These are phyloP conservation scores for Myotis pilosus DNA, from an alignment of 2,797 vertebrate genomes.

Conservation along the genomic window DNA sequence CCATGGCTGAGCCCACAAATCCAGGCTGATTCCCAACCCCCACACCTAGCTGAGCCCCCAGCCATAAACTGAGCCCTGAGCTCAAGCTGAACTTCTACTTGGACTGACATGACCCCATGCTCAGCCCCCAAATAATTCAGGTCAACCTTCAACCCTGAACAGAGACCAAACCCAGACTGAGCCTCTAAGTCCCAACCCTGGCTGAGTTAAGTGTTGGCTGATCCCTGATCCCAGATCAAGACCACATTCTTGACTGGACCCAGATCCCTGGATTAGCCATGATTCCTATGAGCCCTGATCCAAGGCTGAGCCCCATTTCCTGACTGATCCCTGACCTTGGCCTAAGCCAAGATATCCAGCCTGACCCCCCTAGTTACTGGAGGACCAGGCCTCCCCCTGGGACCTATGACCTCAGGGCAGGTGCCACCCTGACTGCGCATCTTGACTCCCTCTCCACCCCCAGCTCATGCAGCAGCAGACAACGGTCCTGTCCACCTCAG, in stretches of 20 bases:
- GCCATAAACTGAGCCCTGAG: not conserved
- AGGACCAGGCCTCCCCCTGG: not conserved
- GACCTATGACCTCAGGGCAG: not conserved
- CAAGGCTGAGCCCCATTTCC: not conserved
- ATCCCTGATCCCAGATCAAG: not conserved
- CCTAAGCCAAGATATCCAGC: not conserved
- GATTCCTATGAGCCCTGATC: not conserved
- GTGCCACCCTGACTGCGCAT: not conserved
- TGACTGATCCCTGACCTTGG: not conserved
- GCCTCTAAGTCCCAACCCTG: not conserved
- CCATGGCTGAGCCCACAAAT: not conserved
- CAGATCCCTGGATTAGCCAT: not conserved
- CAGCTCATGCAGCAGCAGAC: slow-evolving; percentile 99
- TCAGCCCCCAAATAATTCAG: not conserved
- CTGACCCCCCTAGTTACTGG: not conserved
- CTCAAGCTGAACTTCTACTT: not conserved
- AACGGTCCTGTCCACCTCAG: slow-evolving; percentile 95
- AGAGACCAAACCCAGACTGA: not conserved
- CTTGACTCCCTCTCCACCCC: slow-evolving; percentile 3
- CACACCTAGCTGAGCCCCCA: not conserved
- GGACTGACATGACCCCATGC: not conserved
- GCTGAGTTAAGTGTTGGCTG: not conserved
- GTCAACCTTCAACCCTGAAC: not conserved
- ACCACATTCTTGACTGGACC: not conserved
- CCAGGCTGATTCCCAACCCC: not conserved